Evolutionary conservation across 2,888 invertebrate species (phyloP).

Genomic region (Drosophila meridionalis): DNA sequence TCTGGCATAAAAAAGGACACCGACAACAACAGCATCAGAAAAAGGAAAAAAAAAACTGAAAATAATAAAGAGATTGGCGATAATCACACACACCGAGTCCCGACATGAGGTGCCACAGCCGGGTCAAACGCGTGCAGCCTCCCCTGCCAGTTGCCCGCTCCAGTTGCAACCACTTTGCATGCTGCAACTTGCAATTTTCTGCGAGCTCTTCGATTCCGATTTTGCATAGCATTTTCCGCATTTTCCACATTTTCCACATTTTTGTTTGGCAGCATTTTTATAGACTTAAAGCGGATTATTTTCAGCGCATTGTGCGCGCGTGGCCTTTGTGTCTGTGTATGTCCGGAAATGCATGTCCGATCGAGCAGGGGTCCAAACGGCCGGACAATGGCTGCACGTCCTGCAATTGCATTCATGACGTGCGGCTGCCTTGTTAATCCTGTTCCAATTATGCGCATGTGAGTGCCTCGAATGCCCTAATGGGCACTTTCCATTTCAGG

Average conservation of each 20-base stretch:
- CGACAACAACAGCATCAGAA: conserved; percentile 25
- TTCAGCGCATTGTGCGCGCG: conserved; percentile 62
- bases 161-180: conserved; percentile 48
- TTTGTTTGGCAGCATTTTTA: conserved; percentile 68
- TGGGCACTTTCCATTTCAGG: conserved; percentile 76
- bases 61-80: conserved; percentile 45
- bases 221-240: background rate
- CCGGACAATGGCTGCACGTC: conserved; percentile 59
- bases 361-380: conserved; percentile 32
- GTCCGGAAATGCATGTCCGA: conserved; percentile 62
- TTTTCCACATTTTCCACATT: conserved; percentile 50
- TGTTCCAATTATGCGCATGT: conserved; percentile 76
- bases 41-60: conserved; percentile 21
- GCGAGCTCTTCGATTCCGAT: conserved; percentile 4
- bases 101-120: conserved; percentile 56
- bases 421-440: conserved; percentile 74
- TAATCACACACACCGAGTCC: conserved; percentile 43
- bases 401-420: conserved; percentile 65
- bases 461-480: conserved; percentile 75
- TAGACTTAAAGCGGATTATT: conserved; percentile 83
- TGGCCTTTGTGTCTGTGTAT: conserved; percentile 39
- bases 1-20: conserved; percentile 61
- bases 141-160: conserved; percentile 15
- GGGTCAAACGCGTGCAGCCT: conserved; percentile 66
- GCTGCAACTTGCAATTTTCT: conserved; percentile 33